Conservation (phyloP, 35 echinoderm and acorn worm species). For the Ptychodera flava region DNA sequence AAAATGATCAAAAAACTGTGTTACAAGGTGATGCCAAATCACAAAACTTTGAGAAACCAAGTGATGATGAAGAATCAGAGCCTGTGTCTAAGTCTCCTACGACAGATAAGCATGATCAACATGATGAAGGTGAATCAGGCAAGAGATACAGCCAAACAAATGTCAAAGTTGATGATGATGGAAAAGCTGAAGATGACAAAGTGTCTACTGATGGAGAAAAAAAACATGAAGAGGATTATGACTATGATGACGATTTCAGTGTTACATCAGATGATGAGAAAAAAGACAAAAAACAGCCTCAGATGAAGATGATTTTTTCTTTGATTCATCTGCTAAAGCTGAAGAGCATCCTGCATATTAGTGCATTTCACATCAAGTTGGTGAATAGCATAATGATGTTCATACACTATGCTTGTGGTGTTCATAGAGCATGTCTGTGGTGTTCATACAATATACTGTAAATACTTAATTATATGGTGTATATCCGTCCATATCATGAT, state of each 20-base stretch:
- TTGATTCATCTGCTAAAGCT: neutral
- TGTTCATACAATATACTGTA: too few relatives aligned
- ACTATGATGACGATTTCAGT: conserved; percentile 16
- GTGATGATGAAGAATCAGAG: neutral
- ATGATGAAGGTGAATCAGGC: neutral
- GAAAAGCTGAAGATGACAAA: conserved; percentile 4
- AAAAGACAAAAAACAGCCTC: neutral
- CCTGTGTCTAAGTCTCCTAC: neutral
- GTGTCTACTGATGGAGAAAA: conserved; percentile 7
- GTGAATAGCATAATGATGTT: too few relatives aligned
- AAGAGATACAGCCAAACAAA: neutral
- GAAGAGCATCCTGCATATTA: neutral
- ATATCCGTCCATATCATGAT: too few relatives aligned
- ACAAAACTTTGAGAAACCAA: neutral
- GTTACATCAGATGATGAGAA: neutral
- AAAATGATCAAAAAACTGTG: neutral
- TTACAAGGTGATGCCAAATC: neutral
- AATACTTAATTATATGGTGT: too few relatives aligned
- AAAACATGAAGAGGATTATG: conserved; percentile 15
- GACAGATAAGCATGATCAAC: neutral
- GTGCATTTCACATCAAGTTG: too few relatives aligned
- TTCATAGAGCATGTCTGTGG: too few relatives aligned
- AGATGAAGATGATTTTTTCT: neutral
- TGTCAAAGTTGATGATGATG: neutral
- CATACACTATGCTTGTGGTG: too few relatives aligned